Conservation (phyloP, 1,140 invertebrate species). For the Bombus waltoni region DNA sequence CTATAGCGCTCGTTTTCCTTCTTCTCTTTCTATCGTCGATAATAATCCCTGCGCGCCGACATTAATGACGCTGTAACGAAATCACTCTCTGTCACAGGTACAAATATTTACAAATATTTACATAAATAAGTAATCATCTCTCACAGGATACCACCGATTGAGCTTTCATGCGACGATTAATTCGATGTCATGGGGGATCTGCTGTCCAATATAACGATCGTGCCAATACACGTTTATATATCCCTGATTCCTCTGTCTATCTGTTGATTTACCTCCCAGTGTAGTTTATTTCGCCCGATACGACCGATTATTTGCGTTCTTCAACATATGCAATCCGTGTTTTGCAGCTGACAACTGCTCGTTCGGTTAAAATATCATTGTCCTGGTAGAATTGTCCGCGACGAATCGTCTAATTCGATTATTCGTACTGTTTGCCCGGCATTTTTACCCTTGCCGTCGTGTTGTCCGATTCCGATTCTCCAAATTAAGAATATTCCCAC, state of each 20-base stretch:
- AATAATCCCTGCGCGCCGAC: slow-evolving; percentile 13
- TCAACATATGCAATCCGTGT: slow-evolving; percentile 25
- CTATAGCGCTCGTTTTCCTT: not conserved
- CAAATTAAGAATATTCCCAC: not conserved
- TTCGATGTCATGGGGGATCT: slow-evolving; percentile 51
- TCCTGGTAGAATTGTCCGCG: slow-evolving; percentile 36
- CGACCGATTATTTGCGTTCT: slow-evolving; percentile 59
- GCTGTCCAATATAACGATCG: slow-evolving; percentile 25
- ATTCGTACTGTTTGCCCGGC: slow-evolving; percentile 14
- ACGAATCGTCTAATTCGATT: slow-evolving; percentile 48
- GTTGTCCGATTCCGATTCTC: not conserved
- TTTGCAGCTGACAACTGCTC: slow-evolving; percentile 33
- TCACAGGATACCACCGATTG: slow-evolving; percentile 69
- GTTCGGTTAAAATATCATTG: slow-evolving; percentile 48
- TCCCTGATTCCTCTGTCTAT: slow-evolving; percentile 15
- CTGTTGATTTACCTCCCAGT: slow-evolving; percentile 52
- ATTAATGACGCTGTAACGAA: not conserved
- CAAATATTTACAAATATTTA: slow-evolving; percentile 81
- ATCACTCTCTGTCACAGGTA: slow-evolving; percentile 68
- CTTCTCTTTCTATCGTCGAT: not conserved
- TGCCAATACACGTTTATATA: slow-evolving; percentile 6
- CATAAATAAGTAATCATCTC: slow-evolving; percentile 72
- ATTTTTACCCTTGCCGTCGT: not conserved
- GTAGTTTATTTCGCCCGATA: slow-evolving; percentile 52
- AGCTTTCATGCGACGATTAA: slow-evolving; percentile 62